Evolutionary conservation across 2,888 invertebrate genomes (phyloP), one percentile per base, ranked within the genome.

Genomic region (Spodoptera exigua): DNA sequence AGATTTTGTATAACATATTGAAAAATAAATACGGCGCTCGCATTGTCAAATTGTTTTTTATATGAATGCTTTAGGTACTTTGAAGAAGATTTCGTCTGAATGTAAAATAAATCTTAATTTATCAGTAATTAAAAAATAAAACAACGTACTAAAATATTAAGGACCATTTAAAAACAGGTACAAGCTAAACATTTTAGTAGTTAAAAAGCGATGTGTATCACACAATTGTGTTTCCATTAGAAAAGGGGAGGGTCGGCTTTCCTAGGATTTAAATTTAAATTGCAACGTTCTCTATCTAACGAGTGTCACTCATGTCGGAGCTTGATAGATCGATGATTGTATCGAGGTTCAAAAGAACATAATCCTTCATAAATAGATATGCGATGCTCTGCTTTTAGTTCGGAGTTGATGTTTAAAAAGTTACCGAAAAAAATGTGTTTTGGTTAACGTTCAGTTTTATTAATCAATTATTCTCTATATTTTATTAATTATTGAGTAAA

Each of bases 251-350:
- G 74, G 80, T 57, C 78, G 70, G 75, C 76, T 82, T 79, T 81
- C 78, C 81, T 81, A 86, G 87, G 87, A 89, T 90, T 90, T 89
- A 88, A 92, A 92, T 92, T 91, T 91, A 91, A 92, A 92, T 92
- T 90, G 88, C 85, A 75, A 61, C 78, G 67, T 70, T 79, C 70
- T 84, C 81, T 89, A 89, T 90, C 89, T 88, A 86, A 84, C 83
- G 80, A 86, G 83, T 87, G 91, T 90, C 91, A 89, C 81, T 85
- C 86, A 81, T 81, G 86, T 81, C 72, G 74, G 74, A 77, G 80
- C 83, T 85, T 92, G 92, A 92, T 91, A 83, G 93, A 93, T 93
- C 82, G 86, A 78, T 80, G 89, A 88, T 90, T 84, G 84, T 87
- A 88, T 89, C 85, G 70, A 60, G 61, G 60, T 76, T 70, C 18